phyloP scores from a whole-genome alignment of 1,140 invertebrate genomes.

The Drosophila lacteicornis region DNA sequence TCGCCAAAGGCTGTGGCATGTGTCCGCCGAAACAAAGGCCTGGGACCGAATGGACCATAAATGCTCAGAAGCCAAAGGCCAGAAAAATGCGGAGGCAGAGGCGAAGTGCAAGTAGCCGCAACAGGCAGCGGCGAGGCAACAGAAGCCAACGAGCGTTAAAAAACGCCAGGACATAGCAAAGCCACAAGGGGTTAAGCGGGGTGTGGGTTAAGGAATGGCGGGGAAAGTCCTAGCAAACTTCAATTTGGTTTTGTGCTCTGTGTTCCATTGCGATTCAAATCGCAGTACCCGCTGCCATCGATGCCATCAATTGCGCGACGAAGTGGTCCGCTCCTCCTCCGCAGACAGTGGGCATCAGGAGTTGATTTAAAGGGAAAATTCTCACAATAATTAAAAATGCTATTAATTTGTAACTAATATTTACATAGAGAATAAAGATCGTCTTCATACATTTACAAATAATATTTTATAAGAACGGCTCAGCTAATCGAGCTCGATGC shows the following conservation, averaged over 20 bases:
- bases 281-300: constrained; percentile 62
- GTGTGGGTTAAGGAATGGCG: constrained; percentile 1
- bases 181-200: constrained; percentile 23
- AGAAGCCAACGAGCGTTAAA: constrained; percentile 70
- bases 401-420: neutral
- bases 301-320: constrained; percentile 72
- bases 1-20: constrained; percentile 21
- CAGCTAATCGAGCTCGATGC: too few relatives aligned
- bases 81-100: constrained; percentile 34
- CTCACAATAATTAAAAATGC: too few relatives aligned
- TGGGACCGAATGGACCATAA: constrained; percentile 22
- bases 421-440: neutral
- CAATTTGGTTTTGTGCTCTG: constrained; percentile 70
- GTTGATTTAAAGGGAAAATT: neutral
- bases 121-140: constrained; percentile 55
- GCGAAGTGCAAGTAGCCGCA: constrained; percentile 52
- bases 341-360: constrained; percentile 5
- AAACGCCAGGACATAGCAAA: constrained; percentile 38
- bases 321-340: neutral
- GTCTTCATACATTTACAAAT: too few relatives aligned
- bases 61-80: constrained; percentile 58
- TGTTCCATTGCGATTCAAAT: constrained; percentile 78
- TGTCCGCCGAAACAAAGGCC: constrained; percentile 39
- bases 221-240: constrained; percentile 61
- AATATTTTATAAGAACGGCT: too few relatives aligned